Conservation (phyloP, 2,113 vertebrate species). For the Sylvietta virens region DNA sequence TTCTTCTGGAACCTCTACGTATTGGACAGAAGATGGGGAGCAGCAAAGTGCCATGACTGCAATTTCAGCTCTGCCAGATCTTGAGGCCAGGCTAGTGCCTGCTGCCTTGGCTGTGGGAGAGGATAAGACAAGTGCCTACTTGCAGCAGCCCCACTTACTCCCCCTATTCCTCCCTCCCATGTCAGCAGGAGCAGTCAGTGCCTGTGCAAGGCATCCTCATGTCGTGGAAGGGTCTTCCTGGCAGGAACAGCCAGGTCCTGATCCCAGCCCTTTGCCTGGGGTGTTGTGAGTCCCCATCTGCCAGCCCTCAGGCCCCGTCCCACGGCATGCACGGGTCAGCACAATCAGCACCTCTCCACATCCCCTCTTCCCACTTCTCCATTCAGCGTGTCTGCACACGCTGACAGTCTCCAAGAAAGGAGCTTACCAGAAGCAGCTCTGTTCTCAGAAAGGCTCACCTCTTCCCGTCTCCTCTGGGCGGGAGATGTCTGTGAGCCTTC, state of each 20-base stretch:
- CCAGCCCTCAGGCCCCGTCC: neutral
- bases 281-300: neutral
- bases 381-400: neutral
- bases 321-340: accelerated
- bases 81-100: neutral
- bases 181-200: neutral
- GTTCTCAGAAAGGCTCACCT: neutral
- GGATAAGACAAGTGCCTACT: neutral
- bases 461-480: neutral
- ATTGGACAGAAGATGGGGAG: neutral
- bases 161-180: neutral
- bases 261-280: neutral
- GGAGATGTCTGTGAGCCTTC: neutral
- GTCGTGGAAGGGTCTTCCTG: neutral
- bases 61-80: neutral
- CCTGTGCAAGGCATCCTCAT: neutral
- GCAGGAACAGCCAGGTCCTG: neutral
- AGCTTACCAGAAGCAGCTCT: neutral
- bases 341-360: neutral
- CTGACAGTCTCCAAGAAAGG: neutral
- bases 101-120: neutral
- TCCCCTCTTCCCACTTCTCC: neutral
- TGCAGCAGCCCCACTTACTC: neutral
- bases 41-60: neutral
- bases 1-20: neutral